Percentiles rank a stretch among this genome's conserved stretches.
Conservation (phyloP, 2,888 invertebrate genomes). For the Tachina grossa region DNA sequence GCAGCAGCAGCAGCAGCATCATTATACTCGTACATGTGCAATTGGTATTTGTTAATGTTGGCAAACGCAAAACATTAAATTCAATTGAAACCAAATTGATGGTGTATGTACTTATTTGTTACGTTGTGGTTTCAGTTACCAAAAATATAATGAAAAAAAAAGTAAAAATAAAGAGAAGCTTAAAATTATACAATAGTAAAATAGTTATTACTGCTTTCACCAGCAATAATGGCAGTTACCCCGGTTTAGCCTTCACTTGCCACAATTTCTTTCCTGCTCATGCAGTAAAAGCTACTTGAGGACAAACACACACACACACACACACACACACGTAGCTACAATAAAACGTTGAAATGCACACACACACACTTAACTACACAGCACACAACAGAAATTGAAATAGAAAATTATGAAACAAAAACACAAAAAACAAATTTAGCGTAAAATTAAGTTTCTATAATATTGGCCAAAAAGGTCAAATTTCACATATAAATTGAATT, state of each 20-base stretch:
- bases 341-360: background rate
- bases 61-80: slow-evolving; percentile 49
- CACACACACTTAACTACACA: background rate
- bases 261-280: slow-evolving; percentile 53
- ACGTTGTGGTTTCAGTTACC: slow-evolving; percentile 32
- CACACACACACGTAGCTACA: background rate
- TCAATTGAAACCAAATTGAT: slow-evolving; percentile 64
- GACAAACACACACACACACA: background rate
- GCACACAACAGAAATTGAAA: slow-evolving; percentile 12
- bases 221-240: background rate
- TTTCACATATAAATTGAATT: slow-evolving; percentile 37
- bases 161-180: slow-evolving; percentile 12
- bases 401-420: slow-evolving; percentile 52
- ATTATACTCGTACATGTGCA: background rate
- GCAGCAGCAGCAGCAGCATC: no score
- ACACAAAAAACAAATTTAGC: slow-evolving; percentile 67
- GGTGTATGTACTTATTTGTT: slow-evolving; percentile 26
- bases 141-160: background rate
- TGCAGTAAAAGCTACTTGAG: slow-evolving; percentile 20
- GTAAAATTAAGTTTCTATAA: slow-evolving; percentile 71
- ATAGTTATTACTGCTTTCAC: background rate
- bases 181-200: slow-evolving; percentile 8
- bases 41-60: slow-evolving; percentile 19
- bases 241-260: slow-evolving; percentile 32
- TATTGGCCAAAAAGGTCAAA: slow-evolving; percentile 55